These are phyloP conservation scores for Phocides pigmalion DNA, from an alignment of 1,140 invertebrate genomes.

Conservation along the genomic window DNA sequence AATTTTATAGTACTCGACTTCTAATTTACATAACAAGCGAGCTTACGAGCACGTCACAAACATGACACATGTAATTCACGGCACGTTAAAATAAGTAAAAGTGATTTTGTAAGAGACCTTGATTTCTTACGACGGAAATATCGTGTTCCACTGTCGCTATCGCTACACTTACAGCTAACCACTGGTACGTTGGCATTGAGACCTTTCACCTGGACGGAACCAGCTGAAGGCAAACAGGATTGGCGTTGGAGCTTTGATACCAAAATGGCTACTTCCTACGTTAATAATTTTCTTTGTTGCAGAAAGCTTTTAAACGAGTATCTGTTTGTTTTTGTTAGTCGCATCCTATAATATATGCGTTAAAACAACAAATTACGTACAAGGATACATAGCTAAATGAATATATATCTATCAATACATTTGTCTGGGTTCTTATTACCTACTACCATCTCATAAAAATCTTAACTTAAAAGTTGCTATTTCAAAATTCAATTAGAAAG, in stretches of 20 bases:
- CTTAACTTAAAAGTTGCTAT: too few species aligned
- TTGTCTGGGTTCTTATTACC: too few species aligned
- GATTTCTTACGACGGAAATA: conserved; percentile 45
- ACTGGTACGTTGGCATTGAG: conserved; percentile 44
- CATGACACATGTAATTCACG: conserved; percentile 3
- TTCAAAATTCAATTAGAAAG: too few species aligned
- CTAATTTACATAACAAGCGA: conserved; percentile 9
- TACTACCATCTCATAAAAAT: too few species aligned
- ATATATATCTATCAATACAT: too few species aligned
- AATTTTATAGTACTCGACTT: neutral
- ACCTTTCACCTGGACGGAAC: conserved; percentile 59
- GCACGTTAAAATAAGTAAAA: conserved; percentile 43
- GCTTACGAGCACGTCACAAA: conserved; percentile 1
- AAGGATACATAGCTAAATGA: too few species aligned
- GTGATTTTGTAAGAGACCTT: conserved; percentile 48
- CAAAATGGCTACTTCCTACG: conserved; percentile 4
- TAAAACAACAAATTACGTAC: too few species aligned
- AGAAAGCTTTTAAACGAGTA: too few species aligned
- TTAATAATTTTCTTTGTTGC: neutral
- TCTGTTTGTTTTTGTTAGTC: too few species aligned
- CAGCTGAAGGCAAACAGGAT: conserved; percentile 55
- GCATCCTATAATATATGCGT: too few species aligned
- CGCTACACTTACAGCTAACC: conserved; percentile 11
- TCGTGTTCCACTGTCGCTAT: conserved; percentile 28
- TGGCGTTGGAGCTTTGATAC: conserved; percentile 24